Base-by-base conservation (phyloP, 2,113 vertebrate species). In the Tetrax tetrax region DNA sequence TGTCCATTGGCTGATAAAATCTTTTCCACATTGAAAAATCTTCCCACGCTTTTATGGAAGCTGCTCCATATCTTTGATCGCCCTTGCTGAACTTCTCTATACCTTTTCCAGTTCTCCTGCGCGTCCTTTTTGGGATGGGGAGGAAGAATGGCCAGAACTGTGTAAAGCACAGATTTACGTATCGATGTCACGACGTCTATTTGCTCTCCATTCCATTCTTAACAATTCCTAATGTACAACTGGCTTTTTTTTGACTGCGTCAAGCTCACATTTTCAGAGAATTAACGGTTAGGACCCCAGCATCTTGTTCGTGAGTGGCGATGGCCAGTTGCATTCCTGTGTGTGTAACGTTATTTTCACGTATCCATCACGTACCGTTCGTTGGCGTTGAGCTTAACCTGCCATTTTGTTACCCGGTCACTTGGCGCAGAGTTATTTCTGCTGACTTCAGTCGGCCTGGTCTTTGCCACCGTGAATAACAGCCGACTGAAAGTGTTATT, bases 351-450 rank as follows among this genome's bases (percentile, higher is more conserved):
- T 48, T 41, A 3, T 57, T 83, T 69, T 48, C 61, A 56, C 3
- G 0, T 16, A 7, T 16, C 6, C 5, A 12, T 35, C 53, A 3
- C 1, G 0, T 38, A 14, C 25, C 0, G 0, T 31, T 54, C 48
- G 1, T 23, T 60, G 75, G 23, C 20, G 15, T 19, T 59, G 59
- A 85, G 33, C 19, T 65, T 10, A 10, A 60, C 18, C 33, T 48
- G 4, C 29, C 7, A 1, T 48, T 48, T 23, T 54, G 25, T 45
- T 60, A 7, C 47, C 33, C 0, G 1, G 13, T 51, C 29, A 5
- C 53, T 60, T 29, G 53, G 7, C 16, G 29, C 27, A 47, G 38
- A 69, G 35, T 75, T 48, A 20, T 31, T 70, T 57, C 69, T 75
- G 53, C 79, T 66, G 43, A 0, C 37, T 24, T 28, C 25, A 4